A percentile compares a stretch with the other conserved stretches of the same genome.
phyloP scores from a whole-genome alignment of 1,140 invertebrate genomes.

The Aphidius gifuensis region DNA sequence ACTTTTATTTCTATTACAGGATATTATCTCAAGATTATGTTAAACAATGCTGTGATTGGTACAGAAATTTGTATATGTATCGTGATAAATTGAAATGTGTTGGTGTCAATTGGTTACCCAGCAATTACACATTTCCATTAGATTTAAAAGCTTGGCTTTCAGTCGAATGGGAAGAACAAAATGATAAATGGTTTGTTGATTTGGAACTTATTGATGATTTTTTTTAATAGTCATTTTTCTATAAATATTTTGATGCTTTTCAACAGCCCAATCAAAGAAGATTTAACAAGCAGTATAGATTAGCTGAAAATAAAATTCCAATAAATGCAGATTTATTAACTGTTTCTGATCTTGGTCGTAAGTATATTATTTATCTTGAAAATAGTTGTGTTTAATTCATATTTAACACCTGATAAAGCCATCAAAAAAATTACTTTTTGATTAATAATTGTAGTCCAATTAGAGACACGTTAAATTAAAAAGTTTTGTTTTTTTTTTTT shows the following conservation, averaged over 20 bases:
- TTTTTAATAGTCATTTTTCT: constrained; percentile 17
- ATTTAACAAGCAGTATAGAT: constrained; percentile 1
- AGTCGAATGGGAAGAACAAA: constrained; percentile 51
- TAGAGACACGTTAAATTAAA: too few relatives aligned
- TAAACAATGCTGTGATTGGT: constrained; percentile 56
- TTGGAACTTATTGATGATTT: background rate
- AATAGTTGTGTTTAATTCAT: too few relatives aligned
- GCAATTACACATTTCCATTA: constrained; percentile 49
- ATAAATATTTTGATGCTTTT: background rate
- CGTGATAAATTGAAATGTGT: constrained; percentile 47
- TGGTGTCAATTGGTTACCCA: constrained; percentile 55
- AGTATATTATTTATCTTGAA: background rate
- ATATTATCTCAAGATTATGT: constrained; percentile 51
- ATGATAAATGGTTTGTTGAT: constrained; percentile 29
- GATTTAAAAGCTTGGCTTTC: constrained; percentile 56
- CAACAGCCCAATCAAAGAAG: background rate
- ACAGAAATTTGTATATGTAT: constrained; percentile 50
- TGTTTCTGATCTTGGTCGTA: constrained; percentile 1
- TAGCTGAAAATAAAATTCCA: constrained; percentile 2
- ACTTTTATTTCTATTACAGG: constrained; percentile 30
- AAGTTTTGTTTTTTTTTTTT: background rate
- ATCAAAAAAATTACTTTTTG: too few relatives aligned
- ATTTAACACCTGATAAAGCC: too few relatives aligned
- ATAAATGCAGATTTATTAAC: background rate
- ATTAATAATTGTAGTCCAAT: too few relatives aligned